phyloP scores from a whole-genome alignment of 2,888 invertebrate genomes.

The Dasysyrphus tricinctus region DNA sequence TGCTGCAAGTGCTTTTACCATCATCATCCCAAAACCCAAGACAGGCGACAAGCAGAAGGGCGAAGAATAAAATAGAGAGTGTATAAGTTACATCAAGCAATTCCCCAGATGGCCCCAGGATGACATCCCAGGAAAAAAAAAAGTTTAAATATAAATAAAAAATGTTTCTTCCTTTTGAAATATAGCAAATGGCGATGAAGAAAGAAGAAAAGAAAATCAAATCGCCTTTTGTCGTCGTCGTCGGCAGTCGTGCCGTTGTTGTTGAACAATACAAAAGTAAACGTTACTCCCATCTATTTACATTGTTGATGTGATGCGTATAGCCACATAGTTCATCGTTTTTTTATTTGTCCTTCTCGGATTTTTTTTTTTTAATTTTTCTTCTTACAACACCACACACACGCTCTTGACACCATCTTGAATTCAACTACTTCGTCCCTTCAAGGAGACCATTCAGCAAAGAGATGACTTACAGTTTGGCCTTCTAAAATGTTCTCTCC shows the following conservation, averaged over 20 bases:
- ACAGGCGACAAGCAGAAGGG: not conserved
- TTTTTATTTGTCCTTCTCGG: slow-evolving; percentile 35
- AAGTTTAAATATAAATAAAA: slow-evolving; percentile 17
- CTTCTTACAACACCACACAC: slow-evolving; percentile 16
- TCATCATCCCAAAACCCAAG: not conserved
- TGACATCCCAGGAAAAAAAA: slow-evolving; percentile 39
- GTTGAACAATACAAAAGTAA: slow-evolving; percentile 58
- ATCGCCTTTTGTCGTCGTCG: slow-evolving; percentile 42
- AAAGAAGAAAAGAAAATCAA: slow-evolving; percentile 32
- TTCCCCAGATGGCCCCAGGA: slow-evolving; percentile 61
- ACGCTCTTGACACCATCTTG: slow-evolving; percentile 34
- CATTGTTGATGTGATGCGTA: slow-evolving; percentile 64
- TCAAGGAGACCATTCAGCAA: slow-evolving; percentile 32
- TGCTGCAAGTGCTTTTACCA: slow-evolving; percentile 55
- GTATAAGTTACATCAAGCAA: slow-evolving; percentile 50
- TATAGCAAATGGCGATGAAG: slow-evolving; percentile 24
- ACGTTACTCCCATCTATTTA: slow-evolving; percentile 67
- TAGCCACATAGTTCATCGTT: slow-evolving; percentile 64
- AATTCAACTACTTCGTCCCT: slow-evolving; percentile 8
- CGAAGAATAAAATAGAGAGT: slow-evolving; percentile 26
- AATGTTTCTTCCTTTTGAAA: slow-evolving; percentile 27
- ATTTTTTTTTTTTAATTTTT: slow-evolving; percentile 3
- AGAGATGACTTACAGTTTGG: slow-evolving; percentile 66
- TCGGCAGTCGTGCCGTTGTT: not conserved
- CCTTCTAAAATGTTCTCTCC: slow-evolving; percentile 29